Percentiles rank a stretch among this genome's conserved stretches.
Evolutionary conservation across 2,797 vertebrate genomes (phyloP).

Genomic region (Pseudochirops cupreus): DNA sequence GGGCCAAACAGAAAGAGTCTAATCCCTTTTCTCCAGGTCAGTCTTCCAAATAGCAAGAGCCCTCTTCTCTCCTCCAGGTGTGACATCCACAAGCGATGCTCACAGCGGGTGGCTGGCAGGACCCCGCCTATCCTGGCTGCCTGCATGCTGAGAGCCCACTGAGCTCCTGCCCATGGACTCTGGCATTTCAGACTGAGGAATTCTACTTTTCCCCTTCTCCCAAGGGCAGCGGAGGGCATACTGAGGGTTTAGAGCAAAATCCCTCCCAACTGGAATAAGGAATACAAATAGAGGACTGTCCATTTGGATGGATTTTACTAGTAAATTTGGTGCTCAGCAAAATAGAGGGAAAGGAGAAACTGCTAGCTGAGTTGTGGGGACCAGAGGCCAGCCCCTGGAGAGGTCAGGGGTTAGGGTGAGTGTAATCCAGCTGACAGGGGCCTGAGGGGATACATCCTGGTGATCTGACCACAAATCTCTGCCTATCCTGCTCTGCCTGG

Average conservation of each 20-base stretch:
- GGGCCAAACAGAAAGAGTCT: neutral
- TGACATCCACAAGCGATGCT: neutral
- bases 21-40: neutral
- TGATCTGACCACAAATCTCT: neutral
- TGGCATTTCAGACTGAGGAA: neutral
- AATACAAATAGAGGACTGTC: neutral
- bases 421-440: neutral
- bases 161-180: neutral
- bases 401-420: neutral
- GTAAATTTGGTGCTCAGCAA: neutral
- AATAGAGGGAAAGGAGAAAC: neutral
- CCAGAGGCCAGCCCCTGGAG: neutral
- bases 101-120: neutral
- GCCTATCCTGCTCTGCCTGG: neutral
- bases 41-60: neutral
- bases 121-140: neutral
- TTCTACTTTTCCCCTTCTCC: neutral
- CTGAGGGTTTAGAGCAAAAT: neutral
- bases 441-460: neutral
- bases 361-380: neutral
- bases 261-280: neutral
- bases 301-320: neutral
- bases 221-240: neutral
- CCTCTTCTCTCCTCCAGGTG: neutral
- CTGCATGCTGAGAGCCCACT: neutral